phyloP scores from a whole-genome alignment of 2,888 invertebrate species.

The Zygaena filipendulae region DNA sequence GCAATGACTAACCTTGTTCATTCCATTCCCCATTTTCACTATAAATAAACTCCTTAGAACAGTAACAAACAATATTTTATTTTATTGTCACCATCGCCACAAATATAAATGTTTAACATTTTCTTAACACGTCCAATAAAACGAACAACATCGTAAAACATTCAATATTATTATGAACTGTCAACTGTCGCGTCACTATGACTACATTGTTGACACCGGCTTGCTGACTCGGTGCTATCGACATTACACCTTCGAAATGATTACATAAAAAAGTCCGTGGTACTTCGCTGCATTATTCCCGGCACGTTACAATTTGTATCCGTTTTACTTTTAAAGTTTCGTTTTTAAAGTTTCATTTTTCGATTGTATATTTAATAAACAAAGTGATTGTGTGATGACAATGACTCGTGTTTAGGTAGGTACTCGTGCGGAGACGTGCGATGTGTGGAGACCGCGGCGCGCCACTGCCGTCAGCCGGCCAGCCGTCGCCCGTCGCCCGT shows the following conservation, averaged over 20 bases:
- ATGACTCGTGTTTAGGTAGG: too few species aligned
- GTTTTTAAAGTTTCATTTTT: too few species aligned
- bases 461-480: slow-evolving; percentile 34
- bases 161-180: slow-evolving; percentile 25
- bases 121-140: slow-evolving; percentile 29
- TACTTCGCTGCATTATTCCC: too few species aligned
- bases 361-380: too few species aligned
- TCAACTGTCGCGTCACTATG: slow-evolving; percentile 57
- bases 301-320: too few species aligned
- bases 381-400: too few species aligned
- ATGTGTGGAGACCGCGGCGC: slow-evolving; percentile 36
- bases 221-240: slow-evolving; percentile 33
- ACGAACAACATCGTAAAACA: slow-evolving; percentile 26
- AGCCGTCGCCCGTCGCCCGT: too few species aligned
- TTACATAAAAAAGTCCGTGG: too few species aligned
- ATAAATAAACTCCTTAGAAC: neutral
- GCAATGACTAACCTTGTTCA: slow-evolving; percentile 83
- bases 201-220: slow-evolving; percentile 63
- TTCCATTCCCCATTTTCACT: slow-evolving; percentile 81
- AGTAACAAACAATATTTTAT: slow-evolving; percentile 24
- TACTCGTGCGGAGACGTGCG: too few species aligned
- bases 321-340: too few species aligned
- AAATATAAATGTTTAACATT: slow-evolving; percentile 29
- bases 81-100: slow-evolving; percentile 37
- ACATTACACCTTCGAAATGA: too few species aligned